phyloP scores from a whole-genome alignment of 2,797 vertebrate species.

The Poeciliopsis gracilis region DNA sequence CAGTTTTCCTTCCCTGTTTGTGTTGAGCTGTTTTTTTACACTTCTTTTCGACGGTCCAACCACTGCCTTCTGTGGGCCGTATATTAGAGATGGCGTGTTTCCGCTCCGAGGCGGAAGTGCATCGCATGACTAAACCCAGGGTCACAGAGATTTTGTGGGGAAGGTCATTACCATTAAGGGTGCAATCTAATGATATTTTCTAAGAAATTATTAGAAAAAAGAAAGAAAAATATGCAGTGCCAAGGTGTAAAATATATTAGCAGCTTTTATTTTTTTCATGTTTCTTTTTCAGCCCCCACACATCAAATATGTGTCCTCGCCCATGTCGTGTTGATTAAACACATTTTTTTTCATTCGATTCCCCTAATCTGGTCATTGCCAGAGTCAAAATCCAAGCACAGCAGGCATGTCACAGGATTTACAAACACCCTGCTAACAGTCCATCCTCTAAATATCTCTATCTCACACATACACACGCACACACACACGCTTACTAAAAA shows the following conservation, averaged over 20 bases:
- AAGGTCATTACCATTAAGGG: slow-evolving; percentile 80
- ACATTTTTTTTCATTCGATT: slow-evolving; percentile 29
- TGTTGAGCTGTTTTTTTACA: slow-evolving; percentile 88
- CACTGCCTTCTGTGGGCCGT: slow-evolving; percentile 88
- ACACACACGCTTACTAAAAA: slow-evolving; percentile 40
- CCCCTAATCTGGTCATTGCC: slow-evolving; percentile 46
- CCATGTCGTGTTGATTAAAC: slow-evolving; percentile 66
- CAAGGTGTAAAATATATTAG: slow-evolving; percentile 95
- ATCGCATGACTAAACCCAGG: slow-evolving; percentile 93
- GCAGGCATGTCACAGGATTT: slow-evolving; percentile 54
- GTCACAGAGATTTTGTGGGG: slow-evolving; percentile 74
- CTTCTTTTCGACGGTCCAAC: slow-evolving; percentile 87
- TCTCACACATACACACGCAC: slow-evolving; percentile 16
- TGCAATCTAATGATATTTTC: slow-evolving; percentile 91
- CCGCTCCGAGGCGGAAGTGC: slow-evolving; percentile 87
- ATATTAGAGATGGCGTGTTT: slow-evolving; percentile 83
- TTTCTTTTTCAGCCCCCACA: slow-evolving; percentile 79
- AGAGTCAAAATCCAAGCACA: slow-evolving; percentile 71
- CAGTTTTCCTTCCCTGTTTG: slow-evolving; percentile 81
- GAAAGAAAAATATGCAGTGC: slow-evolving; percentile 90
- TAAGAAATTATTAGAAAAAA: slow-evolving; percentile 83
- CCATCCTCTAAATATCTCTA: slow-evolving; percentile 13
- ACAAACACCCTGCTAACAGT: slow-evolving; percentile 38
- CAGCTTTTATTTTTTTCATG: slow-evolving; percentile 67
- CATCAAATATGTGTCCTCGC: slow-evolving; percentile 72